A percentile compares a stretch with the other conserved stretches of the same genome.
Conservation (phyloP, 1,140 invertebrate genomes). For the Hylaeus volcanicus region DNA sequence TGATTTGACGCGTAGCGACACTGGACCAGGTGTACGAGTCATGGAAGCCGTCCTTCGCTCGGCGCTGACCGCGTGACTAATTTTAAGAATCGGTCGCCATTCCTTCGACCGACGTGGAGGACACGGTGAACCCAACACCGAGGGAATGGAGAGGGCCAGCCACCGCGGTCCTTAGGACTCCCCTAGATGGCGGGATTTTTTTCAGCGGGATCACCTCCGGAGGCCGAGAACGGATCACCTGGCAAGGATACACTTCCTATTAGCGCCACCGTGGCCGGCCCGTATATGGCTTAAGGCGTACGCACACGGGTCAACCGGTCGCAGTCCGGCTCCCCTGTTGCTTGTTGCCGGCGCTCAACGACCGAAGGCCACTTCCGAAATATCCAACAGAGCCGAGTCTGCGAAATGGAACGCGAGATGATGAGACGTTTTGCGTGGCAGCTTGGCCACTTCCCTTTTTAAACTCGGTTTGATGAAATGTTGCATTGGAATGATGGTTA, state of each 20-base stretch:
- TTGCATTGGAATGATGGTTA: no score
- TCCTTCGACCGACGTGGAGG: conserved; percentile 46
- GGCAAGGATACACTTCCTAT: conserved; percentile 65
- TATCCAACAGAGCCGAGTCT: conserved; percentile 1
- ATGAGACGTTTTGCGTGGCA: no score
- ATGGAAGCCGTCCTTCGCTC: conserved; percentile 52
- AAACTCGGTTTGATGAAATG: background rate
- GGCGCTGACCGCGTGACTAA: conserved; percentile 59
- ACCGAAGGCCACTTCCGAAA: conserved; percentile 48
- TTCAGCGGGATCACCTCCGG: conserved; percentile 50
- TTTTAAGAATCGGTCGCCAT: conserved; percentile 57
- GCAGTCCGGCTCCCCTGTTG: conserved; percentile 2
- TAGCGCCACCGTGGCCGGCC: conserved; percentile 56
- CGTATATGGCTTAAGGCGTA: conserved; percentile 53
- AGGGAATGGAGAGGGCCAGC: background rate
- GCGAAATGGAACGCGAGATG: background rate
- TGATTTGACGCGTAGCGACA: background rate
- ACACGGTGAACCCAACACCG: conserved; percentile 37
- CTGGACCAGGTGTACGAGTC: conserved; percentile 34
- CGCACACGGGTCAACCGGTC: conserved; percentile 34
- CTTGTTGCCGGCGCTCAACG: background rate
- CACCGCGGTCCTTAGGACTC: conserved; percentile 60
- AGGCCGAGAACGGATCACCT: conserved; percentile 50
- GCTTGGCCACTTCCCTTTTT: background rate
- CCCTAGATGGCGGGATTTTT: conserved; percentile 61